Evolutionary conservation across 2,113 vertebrate species (phyloP), one percentile per base, ranked within the genome.

Genomic region (Rhea americana): DNA sequence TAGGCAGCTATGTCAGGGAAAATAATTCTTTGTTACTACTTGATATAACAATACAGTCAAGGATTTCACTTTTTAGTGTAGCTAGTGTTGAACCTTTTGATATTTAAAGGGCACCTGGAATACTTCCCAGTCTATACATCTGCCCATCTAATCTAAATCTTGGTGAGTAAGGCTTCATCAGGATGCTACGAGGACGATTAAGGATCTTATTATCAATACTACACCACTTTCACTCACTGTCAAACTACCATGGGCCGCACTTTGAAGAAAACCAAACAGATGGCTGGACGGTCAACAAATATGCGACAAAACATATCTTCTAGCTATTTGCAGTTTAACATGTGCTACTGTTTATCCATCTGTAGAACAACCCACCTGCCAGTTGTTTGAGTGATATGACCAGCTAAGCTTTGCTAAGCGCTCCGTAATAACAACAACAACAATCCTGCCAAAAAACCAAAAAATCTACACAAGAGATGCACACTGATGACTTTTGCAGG

Each of bases 31-130:
- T 72, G 12, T 32, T 80, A 71, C 41, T 68, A 70, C 76, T 78
- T 84, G 43, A 85, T 82, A 9, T 68, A 43, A 77, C 62, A 87
- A 76, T 82, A 41, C 8, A 90, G 67, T 85, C 89, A 93, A 94
- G 35, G 59, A 94, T 66, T 37, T 66, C 72, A 90, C 35, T 87
- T 67, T 72, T 30, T 84, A 56, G 62, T 48, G 70, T 76, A 87
- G 50, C 13, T 68, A 24, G n/a, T 65, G 11, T 32, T 47, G 83
- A 95, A 82, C 21, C 17, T 80, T 81, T 78, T 70, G 65, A 79
- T 92, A 73, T 67, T 66, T 93, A 73, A 94, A 87, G 41, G 89
- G 19, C 56, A 78, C 71, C 48, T 95, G 91, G 81, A 93, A 77
- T 56, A n/a, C 15, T 91, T 91, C 61, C 68, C 61, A 55, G 22